Evolutionary conservation across 2,888 invertebrate species (phyloP).

Genomic region (Argyresthia goedartella): DNA sequence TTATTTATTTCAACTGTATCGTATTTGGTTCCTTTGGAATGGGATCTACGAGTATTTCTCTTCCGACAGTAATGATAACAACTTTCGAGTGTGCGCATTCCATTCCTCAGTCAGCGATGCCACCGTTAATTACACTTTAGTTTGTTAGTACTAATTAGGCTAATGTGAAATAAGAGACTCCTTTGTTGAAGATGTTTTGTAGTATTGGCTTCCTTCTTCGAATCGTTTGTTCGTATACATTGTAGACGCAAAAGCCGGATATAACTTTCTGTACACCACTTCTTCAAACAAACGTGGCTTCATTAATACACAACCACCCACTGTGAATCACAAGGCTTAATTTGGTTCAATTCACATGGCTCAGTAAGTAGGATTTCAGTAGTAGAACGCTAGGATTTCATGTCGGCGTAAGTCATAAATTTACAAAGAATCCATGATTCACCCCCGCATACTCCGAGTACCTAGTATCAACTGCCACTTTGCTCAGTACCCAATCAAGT

Average conservation of each 20-base stretch:
- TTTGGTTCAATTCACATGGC: background rate
- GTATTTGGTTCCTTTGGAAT: background rate
- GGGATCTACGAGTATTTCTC: too few species aligned
- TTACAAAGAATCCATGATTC: too few species aligned
- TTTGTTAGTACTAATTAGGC: background rate
- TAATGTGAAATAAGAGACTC: background rate
- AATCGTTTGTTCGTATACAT: background rate
- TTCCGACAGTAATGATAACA: background rate
- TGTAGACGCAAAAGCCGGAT: background rate
- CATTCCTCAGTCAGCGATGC: background rate
- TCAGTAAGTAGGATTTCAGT: too few species aligned
- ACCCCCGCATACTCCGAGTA: too few species aligned
- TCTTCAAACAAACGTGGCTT: background rate
- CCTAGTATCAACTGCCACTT: too few species aligned
- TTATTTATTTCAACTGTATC: background rate
- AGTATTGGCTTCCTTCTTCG: background rate
- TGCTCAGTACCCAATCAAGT: too few species aligned
- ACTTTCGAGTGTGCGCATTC: background rate
- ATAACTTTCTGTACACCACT: conserved; percentile 1
- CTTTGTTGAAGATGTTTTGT: background rate
- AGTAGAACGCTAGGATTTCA: too few species aligned
- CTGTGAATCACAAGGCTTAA: conserved; percentile 1
- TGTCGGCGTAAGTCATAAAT: too few species aligned
- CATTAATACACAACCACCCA: background rate
- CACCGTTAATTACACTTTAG: background rate